These are phyloP conservation scores for Metaphire vulgaris DNA, from an alignment of 1,140 invertebrate species.

Conservation along the genomic window DNA sequence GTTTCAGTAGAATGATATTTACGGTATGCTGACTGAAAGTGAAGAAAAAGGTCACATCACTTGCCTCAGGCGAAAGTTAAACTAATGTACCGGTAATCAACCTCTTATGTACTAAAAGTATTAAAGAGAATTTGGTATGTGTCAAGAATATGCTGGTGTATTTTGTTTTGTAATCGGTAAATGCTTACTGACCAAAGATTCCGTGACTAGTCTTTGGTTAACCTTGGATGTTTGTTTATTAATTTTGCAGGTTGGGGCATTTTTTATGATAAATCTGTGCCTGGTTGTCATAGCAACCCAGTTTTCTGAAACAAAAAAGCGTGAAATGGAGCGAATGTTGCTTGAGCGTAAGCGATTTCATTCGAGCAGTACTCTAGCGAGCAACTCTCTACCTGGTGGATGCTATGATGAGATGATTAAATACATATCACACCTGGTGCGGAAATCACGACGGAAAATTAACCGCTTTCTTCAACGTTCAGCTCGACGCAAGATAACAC, in stretches of 20 bases:
- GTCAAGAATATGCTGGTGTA: too few relatives aligned
- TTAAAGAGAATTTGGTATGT: too few relatives aligned
- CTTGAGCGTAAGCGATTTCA: conserved; percentile 86
- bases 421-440: conserved; percentile 84
- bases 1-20: too few relatives aligned
- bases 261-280: conserved; percentile 99
- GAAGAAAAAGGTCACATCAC: too few relatives aligned
- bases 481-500: neutral
- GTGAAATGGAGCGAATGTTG: conserved; percentile 97
- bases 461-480: conserved; percentile 40
- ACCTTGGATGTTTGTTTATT: too few relatives aligned
- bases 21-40: too few relatives aligned
- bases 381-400: conserved; percentile 48
- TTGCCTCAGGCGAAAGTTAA: too few relatives aligned
- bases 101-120: too few relatives aligned
- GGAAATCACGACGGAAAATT: conserved; percentile 64
- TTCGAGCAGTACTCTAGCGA: conserved; percentile 82
- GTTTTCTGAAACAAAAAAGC: conserved; percentile 98
- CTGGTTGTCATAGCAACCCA: conserved; percentile 99
- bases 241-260: conserved; percentile 88
- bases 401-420: conserved; percentile 55
- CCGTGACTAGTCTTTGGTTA: too few relatives aligned
- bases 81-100: too few relatives aligned
- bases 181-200: too few relatives aligned
- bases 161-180: too few relatives aligned